Base-by-base conservation (phyloP, 2,113 vertebrate species). In the Cephalopterus ornatus region DNA sequence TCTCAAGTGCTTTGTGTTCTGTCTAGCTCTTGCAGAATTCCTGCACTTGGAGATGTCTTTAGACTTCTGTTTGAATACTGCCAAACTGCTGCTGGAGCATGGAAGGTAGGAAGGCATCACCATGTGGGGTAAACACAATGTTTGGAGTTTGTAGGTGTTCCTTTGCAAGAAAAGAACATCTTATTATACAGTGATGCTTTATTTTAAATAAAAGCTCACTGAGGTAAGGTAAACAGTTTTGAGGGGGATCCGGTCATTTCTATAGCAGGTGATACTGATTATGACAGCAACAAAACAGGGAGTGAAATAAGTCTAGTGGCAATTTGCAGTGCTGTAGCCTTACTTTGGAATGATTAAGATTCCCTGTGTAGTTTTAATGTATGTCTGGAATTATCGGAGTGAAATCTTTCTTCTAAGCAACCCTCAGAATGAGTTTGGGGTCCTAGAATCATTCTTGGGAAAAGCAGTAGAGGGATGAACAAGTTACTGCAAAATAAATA, bases 81-180 rank as follows among this genome's bases (percentile, higher is more conserved):
- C 98, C 73, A 99, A 98, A 74, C 97, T 99, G 50, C 97, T 99
- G 49, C 97, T 99, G 95, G 97, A 98, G 78, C 92, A 98, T 80
- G 96, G 98, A 88, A 99, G 99, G 99, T 99, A 98, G 83, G 88
- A 92, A 92, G 77, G 27, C 79, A 26, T 85, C 59, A 8, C 65
- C 78, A 52, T 50, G 42, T 20, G 49, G 19, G 28, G 14, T 71
- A 37, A 93, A 86, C 56, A 65, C 41, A 41, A 2, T 47, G 28
- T 75, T 78, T 88, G 75, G 58, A 63, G 49, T 46, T 76, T 75
- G 22, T 14, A 72, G 37, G 14, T 83, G 23, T 59, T 87, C 15
- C 58, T 87, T 74, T 33, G 14, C 85, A 59, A 89, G 27, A 55
- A 44, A 74, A 92, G 39, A 74, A 56, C 27, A 55, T 50, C 16